Conservation (phyloP, 2,888 invertebrate genomes). For the Diarsia mendica region DNA sequence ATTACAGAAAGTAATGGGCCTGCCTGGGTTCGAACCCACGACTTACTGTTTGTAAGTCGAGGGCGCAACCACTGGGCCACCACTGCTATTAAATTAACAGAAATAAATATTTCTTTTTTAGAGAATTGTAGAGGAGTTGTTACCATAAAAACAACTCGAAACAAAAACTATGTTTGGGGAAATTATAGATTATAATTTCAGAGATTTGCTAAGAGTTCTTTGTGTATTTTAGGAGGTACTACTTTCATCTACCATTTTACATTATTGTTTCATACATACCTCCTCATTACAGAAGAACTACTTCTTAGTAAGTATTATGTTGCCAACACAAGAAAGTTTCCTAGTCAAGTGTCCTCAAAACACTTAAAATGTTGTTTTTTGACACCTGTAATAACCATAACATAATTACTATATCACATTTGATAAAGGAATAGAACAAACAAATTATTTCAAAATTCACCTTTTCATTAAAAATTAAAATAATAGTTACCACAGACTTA, state of each 20-base stretch:
- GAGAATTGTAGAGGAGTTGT: too few species aligned
- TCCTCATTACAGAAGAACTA: conserved; percentile 12
- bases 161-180: not conserved
- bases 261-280: conserved; percentile 33
- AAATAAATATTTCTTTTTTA: too few species aligned
- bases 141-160: too few species aligned
- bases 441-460: conserved; percentile 37
- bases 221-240: not conserved
- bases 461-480: conserved; percentile 49
- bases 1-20: too few species aligned
- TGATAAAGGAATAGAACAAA: not conserved
- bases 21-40: too few species aligned
- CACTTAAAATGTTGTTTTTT: not conserved
- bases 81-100: too few species aligned
- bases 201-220: not conserved
- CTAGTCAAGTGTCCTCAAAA: conserved; percentile 15
- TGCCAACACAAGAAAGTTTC: conserved; percentile 11
- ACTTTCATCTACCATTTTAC: not conserved
- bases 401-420: not conserved
- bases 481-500: conserved; percentile 68
- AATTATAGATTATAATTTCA: not conserved
- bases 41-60: too few species aligned
- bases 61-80: too few species aligned
- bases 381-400: conserved; percentile 38
- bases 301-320: conserved; percentile 1